These are phyloP conservation scores for Megaceryle torquata DNA, from an alignment of 2,113 vertebrate genomes.

Conservation along the genomic window DNA sequence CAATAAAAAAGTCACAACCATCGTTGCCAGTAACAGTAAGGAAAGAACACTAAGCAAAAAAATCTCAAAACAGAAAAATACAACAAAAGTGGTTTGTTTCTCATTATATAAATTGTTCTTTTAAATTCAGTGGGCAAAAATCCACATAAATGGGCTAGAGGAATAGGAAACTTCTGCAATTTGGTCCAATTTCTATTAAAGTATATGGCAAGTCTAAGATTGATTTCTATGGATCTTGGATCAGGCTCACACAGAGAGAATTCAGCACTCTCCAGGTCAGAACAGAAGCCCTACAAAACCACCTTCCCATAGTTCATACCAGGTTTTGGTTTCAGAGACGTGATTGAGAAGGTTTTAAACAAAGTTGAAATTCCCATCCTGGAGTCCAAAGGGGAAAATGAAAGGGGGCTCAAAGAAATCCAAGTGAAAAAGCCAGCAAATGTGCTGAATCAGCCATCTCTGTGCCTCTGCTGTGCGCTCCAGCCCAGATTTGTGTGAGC, in stretches of 20 bases:
- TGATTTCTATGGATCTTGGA: constrained; percentile 31
- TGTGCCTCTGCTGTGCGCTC: not conserved
- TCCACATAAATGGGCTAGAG: not conserved
- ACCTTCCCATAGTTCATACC: not conserved
- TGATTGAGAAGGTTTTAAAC: constrained; percentile 20
- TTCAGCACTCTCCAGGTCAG: not conserved
- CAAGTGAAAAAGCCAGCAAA: not conserved
- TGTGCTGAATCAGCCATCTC: not conserved
- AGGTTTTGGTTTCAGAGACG: not conserved
- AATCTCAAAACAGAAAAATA: not conserved
- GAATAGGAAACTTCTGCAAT: not conserved
- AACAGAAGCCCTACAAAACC: constrained; percentile 31
- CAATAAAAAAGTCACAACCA: not conserved
- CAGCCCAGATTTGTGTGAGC: not conserved
- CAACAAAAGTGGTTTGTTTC: not conserved
- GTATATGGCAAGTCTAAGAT: not conserved
- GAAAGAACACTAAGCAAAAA: constrained; percentile 1
- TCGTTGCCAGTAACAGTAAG: not conserved
- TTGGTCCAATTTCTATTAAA: constrained; percentile 14
- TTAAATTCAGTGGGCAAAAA: constrained; percentile 3
- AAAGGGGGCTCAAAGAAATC: not conserved
- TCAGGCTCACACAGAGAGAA: not conserved
- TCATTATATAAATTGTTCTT: not conserved
- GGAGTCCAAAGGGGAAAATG: not conserved
- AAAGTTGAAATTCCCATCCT: not conserved